Conservation (phyloP, 2,888 invertebrate species). For the Dryobota labecula region DNA sequence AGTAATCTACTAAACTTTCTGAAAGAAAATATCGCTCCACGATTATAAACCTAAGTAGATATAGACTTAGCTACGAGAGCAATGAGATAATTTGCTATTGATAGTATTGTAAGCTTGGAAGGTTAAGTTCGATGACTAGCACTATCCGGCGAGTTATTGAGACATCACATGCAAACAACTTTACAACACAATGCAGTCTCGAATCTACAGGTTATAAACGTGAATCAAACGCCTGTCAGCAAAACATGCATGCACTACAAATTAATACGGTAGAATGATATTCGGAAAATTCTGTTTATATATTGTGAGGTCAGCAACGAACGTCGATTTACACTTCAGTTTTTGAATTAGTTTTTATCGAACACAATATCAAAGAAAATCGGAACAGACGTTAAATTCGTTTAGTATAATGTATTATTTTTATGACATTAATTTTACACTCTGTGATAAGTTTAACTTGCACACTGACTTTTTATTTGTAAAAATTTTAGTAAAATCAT, state of each 20-base stretch:
- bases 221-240: slow-evolving; percentile 12
- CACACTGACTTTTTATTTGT: too few relatives aligned
- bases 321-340: too few relatives aligned
- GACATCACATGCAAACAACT: slow-evolving; percentile 41
- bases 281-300: not conserved
- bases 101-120: slow-evolving; percentile 25
- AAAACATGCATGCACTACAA: not conserved
- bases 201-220: slow-evolving; percentile 1
- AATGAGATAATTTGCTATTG: slow-evolving; percentile 31
- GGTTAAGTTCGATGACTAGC: slow-evolving; percentile 27
- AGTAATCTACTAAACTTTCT: not conserved
- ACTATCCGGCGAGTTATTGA: slow-evolving; percentile 28
- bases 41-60: not conserved
- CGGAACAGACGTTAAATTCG: too few relatives aligned
- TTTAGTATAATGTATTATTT: too few relatives aligned
- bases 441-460: too few relatives aligned
- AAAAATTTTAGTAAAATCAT: too few relatives aligned
- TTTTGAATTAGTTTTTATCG: too few relatives aligned
- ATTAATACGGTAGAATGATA: not conserved
- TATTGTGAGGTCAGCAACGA: too few relatives aligned
- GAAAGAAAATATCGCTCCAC: not conserved
- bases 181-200: not conserved
- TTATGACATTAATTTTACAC: too few relatives aligned
- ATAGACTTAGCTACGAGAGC: not conserved
- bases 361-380: too few relatives aligned